Conservation (phyloP, 2,888 invertebrate genomes). For the Ennomos quercinarius region DNA sequence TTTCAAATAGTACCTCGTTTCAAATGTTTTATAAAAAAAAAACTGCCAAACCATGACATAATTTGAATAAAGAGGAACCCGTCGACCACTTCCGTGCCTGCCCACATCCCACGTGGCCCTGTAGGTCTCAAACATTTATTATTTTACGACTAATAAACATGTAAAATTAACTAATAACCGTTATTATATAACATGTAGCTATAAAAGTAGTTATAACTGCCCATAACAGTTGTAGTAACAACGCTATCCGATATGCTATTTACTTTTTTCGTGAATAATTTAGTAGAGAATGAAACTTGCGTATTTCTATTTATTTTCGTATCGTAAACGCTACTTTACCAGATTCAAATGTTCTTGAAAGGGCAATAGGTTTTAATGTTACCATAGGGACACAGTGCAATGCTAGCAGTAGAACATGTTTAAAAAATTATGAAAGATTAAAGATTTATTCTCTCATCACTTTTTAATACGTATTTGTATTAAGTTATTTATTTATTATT, state of each 20-base stretch:
- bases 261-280: background rate
- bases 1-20: no score
- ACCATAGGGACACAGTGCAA: background rate
- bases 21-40: background rate
- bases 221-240: conserved; percentile 10
- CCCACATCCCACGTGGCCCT: conserved; percentile 22
- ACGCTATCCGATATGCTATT: conserved; percentile 2
- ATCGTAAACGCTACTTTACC: background rate
- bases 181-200: conserved; percentile 15
- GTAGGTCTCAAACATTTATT: conserved; percentile 19
- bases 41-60: conserved; percentile 5
- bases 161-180: conserved; percentile 28
- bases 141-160: conserved; percentile 28
- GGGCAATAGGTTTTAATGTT: conserved; percentile 25
- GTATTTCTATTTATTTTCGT: no score
- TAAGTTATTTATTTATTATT: no score
- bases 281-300: no score
- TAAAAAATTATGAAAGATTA: background rate
- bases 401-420: conserved; percentile 2
- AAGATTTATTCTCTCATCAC: no score
- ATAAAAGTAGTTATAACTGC: conserved; percentile 16
- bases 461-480: no score
- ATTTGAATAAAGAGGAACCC: background rate
- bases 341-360: conserved; percentile 12
- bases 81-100: conserved; percentile 16